Conservation (phyloP, 2,888 invertebrate genomes). For the Globia sparganii region DNA sequence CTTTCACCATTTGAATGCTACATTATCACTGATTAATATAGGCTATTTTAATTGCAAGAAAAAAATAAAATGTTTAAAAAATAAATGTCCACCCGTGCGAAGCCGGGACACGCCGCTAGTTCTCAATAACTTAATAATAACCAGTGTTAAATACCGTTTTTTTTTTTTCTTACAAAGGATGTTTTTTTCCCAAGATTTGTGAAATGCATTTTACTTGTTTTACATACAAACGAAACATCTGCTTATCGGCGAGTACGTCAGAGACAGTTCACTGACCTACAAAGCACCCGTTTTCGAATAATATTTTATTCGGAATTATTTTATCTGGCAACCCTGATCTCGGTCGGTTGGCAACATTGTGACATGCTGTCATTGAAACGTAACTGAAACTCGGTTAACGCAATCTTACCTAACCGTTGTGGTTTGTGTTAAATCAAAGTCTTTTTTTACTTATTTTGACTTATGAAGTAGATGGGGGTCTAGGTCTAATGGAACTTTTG, state of each 20-base stretch:
- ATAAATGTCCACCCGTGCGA: too few relatives aligned
- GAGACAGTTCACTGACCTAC: constrained; percentile 52
- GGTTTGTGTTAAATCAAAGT: constrained; percentile 38
- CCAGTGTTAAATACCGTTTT: neutral
- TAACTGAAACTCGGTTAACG: constrained; percentile 59
- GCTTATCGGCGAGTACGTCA: constrained; percentile 17
- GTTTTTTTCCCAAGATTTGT: neutral
- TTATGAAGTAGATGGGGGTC: neutral
- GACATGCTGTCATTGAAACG: constrained; percentile 65
- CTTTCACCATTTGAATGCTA: too few relatives aligned
- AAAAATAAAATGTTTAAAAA: too few relatives aligned
- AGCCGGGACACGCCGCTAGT: too few relatives aligned
- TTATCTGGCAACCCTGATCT: constrained; percentile 62
- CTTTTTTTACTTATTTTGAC: neutral
- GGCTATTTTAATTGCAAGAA: too few relatives aligned
- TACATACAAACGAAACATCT: constrained; percentile 30
- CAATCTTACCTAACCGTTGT: constrained; percentile 40
- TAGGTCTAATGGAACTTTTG: neutral
- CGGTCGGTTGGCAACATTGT: constrained; percentile 59
- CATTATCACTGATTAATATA: too few relatives aligned
- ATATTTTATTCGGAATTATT: constrained; percentile 48
- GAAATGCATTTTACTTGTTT: constrained; percentile 20
- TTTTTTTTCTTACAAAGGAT: neutral
- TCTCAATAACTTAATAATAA: neutral
- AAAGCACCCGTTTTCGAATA: constrained; percentile 49